Conservation (phyloP, 2,113 vertebrate genomes). For the Cisticola juncidis region DNA sequence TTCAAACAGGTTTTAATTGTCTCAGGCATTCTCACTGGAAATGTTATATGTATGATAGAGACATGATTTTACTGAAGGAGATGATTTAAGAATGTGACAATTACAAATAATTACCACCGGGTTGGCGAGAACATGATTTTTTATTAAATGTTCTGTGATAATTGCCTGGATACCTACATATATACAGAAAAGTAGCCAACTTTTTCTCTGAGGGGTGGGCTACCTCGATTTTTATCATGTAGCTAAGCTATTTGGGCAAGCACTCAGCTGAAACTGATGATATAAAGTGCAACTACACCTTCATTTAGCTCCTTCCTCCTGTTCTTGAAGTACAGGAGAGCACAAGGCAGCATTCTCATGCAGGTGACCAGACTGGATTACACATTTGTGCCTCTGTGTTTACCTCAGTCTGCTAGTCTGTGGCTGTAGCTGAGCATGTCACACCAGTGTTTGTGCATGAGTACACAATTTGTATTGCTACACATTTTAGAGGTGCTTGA, state of each 20-base stretch:
- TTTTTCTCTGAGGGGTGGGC: not conserved
- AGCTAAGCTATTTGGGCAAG: not conserved
- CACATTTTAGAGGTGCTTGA: not conserved
- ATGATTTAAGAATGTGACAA: not conserved
- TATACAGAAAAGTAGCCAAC: not conserved
- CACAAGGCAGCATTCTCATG: accelerated
- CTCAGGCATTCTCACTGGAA: not conserved
- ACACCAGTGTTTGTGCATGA: not conserved
- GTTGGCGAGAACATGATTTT: not conserved
- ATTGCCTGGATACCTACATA: not conserved
- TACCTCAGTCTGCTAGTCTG: not conserved
- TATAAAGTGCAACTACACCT: not conserved
- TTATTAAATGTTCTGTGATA: not conserved
- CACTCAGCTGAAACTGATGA: not conserved
- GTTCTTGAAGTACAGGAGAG: too few relatives aligned
- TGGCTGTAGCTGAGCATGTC: accelerated
- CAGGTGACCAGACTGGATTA: not conserved
- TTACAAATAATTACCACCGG: not conserved
- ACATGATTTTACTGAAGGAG: not conserved
- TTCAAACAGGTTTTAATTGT: not conserved
- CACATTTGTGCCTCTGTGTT: not conserved
- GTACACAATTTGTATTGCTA: not conserved
- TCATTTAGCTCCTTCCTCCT: not conserved
- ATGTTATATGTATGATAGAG: not conserved
- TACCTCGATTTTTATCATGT: not conserved